These are phyloP conservation scores for Gouania willdenowi DNA, from an alignment of 2,797 vertebrate genomes.

Conservation along the genomic window DNA sequence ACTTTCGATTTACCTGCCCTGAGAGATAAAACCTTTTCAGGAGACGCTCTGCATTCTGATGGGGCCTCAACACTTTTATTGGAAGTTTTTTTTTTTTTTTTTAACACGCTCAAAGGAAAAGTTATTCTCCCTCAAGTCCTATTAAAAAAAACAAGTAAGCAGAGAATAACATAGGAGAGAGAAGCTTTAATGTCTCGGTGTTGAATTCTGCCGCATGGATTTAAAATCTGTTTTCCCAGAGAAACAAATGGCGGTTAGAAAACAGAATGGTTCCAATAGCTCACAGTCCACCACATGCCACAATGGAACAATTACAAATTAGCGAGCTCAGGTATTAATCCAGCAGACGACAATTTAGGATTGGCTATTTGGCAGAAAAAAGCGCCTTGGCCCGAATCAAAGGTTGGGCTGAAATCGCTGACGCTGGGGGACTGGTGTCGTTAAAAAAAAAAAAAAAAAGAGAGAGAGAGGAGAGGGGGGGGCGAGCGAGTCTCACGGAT, in stretches of 20 bases:
- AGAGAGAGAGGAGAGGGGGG: slow-evolving; percentile 9
- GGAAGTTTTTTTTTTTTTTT: slow-evolving; percentile 30
- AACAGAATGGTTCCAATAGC: slow-evolving; percentile 27
- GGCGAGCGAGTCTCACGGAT: slow-evolving; percentile 23
- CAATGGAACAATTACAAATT: slow-evolving; percentile 65
- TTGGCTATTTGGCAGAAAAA: slow-evolving; percentile 56
- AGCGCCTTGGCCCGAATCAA: slow-evolving; percentile 50
- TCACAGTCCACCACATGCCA: slow-evolving; percentile 45
- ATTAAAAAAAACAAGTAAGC: slow-evolving; percentile 23
- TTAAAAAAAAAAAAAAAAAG: slow-evolving; percentile 12
- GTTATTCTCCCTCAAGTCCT: slow-evolving; percentile 12
- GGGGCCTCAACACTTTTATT: slow-evolving; percentile 24
- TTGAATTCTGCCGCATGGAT: neutral
- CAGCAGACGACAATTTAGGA: slow-evolving; percentile 57
- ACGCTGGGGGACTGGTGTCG: slow-evolving; percentile 14
- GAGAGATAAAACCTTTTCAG: slow-evolving; percentile 23
- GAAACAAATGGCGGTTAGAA: neutral
- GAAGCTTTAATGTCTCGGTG: slow-evolving; percentile 3
- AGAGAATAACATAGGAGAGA: slow-evolving; percentile 14
- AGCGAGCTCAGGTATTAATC: slow-evolving; percentile 64
- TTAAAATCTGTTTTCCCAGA: slow-evolving; percentile 3
- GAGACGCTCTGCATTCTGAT: slow-evolving; percentile 25
- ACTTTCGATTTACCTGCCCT: slow-evolving; percentile 21
- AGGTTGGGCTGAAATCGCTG: slow-evolving; percentile 53
- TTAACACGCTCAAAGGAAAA: slow-evolving; percentile 21